Conservation (phyloP, 2,888 invertebrate species). For the Drosophila lacicola region DNA sequence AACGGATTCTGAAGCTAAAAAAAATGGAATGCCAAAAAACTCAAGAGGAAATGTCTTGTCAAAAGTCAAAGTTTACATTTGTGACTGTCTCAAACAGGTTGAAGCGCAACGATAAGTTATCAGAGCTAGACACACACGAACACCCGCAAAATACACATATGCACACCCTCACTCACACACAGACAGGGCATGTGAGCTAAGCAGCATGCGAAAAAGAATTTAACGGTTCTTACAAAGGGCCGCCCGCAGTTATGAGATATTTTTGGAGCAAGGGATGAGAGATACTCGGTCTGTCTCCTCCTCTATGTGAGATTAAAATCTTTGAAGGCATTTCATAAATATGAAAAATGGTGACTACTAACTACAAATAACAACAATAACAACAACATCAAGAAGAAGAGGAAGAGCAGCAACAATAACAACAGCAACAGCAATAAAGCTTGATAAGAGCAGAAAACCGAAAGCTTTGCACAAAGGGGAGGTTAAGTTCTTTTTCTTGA, state of each 20-base stretch:
- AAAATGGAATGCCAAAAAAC: neutral
- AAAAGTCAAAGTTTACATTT: conserved; percentile 63
- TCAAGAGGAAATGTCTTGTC: conserved; percentile 46
- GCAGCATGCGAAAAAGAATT: conserved; percentile 50
- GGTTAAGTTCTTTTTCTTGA: conserved; percentile 1
- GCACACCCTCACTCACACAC: conserved; percentile 12
- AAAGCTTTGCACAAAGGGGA: conserved; percentile 12
- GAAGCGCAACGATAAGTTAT: conserved; percentile 44
- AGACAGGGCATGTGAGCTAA: conserved; percentile 10
- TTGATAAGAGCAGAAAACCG: conserved; percentile 34
- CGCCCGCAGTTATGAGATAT: conserved; percentile 61
- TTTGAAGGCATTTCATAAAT: conserved; percentile 77
- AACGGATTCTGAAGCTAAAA: too few species aligned
- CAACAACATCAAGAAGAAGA: neutral
- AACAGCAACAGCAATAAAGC: conserved; percentile 37
- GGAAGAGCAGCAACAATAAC: conserved; percentile 27
- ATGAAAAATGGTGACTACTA: conserved; percentile 73
- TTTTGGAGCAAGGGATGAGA: conserved; percentile 13
- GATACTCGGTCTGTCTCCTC: conserved; percentile 4
- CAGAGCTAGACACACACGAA: conserved; percentile 26
- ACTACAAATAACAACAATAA: conserved; percentile 63
- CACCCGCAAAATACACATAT: neutral
- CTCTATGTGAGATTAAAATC: conserved; percentile 74
- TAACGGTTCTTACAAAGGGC: conserved; percentile 54
- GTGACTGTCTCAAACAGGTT: conserved; percentile 36